phyloP scores from a whole-genome alignment of 2,888 invertebrate species.

The Diplolepis rosae region DNA sequence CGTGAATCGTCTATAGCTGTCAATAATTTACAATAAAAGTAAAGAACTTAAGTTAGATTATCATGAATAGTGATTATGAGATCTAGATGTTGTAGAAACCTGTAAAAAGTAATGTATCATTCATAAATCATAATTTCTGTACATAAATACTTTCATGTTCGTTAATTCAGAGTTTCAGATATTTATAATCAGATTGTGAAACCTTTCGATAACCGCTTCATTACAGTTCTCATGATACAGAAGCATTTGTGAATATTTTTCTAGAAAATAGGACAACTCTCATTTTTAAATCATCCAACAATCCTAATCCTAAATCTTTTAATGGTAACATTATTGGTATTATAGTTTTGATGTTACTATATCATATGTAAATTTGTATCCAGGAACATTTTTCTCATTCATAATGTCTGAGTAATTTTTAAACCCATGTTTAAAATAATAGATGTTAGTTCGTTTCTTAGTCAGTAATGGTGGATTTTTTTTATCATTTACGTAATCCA shows the following conservation, averaged over 20 bases:
- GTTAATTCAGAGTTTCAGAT: conserved; percentile 14
- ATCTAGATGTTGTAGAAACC: conserved; percentile 28
- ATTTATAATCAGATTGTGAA: background rate
- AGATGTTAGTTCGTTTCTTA: conserved; percentile 40
- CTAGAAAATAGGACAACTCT: background rate
- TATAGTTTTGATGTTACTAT: background rate
- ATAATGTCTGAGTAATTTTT: background rate
- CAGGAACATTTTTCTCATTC: background rate
- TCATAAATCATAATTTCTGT: conserved; percentile 27
- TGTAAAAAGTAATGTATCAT: conserved; percentile 20
- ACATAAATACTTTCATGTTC: background rate
- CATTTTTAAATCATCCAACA: background rate
- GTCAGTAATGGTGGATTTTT: conserved; percentile 33
- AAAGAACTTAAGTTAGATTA: background rate
- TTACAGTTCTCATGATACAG: background rate
- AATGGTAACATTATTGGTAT: background rate
- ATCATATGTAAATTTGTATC: background rate
- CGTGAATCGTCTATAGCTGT: background rate
- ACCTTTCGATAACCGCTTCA: background rate
- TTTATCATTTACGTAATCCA: conserved; percentile 33
- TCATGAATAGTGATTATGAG: conserved; percentile 20
- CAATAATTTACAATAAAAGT: background rate
- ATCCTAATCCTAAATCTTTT: no score
- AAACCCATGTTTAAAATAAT: conserved; percentile 5
- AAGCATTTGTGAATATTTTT: background rate